Evolutionary conservation across 2,888 invertebrate species (phyloP).

Genomic region (Microchrysa polita): DNA sequence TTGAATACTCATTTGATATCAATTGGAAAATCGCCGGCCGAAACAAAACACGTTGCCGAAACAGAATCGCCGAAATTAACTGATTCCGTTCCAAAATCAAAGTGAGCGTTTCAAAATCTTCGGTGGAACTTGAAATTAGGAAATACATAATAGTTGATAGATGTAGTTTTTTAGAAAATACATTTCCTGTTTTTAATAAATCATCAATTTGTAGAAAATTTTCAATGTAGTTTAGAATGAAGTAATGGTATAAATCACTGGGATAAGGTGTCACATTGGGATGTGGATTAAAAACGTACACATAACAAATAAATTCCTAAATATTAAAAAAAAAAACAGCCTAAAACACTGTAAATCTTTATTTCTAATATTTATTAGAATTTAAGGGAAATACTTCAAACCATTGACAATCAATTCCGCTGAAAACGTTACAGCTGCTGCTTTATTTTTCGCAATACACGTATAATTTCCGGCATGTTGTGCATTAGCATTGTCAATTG

Average conservation of each 20-base stretch:
- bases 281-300: too few species aligned
- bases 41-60: constrained; percentile 72
- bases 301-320: too few species aligned
- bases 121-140: constrained; percentile 70
- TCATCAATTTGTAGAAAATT: too few species aligned
- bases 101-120: constrained; percentile 76
- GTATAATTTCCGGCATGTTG: constrained; percentile 73
- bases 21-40: constrained; percentile 72
- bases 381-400: constrained; percentile 53
- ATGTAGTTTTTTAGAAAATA: too few species aligned
- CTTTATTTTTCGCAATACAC: constrained; percentile 72
- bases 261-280: too few species aligned
- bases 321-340: too few species aligned
- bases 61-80: constrained; percentile 73
- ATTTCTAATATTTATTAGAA: too few species aligned
- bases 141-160: not conserved
- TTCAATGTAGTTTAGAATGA: too few species aligned
- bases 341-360: too few species aligned
- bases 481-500: constrained; percentile 73
- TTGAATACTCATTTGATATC: constrained; percentile 69
- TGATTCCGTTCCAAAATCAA: constrained; percentile 75
- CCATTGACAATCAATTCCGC: constrained; percentile 63
- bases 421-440: constrained; percentile 65
- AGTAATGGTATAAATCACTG: too few species aligned
- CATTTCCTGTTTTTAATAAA: too few species aligned